phyloP scores from a whole-genome alignment of 2,113 vertebrate genomes.

The Peromyscus leucopus region DNA sequence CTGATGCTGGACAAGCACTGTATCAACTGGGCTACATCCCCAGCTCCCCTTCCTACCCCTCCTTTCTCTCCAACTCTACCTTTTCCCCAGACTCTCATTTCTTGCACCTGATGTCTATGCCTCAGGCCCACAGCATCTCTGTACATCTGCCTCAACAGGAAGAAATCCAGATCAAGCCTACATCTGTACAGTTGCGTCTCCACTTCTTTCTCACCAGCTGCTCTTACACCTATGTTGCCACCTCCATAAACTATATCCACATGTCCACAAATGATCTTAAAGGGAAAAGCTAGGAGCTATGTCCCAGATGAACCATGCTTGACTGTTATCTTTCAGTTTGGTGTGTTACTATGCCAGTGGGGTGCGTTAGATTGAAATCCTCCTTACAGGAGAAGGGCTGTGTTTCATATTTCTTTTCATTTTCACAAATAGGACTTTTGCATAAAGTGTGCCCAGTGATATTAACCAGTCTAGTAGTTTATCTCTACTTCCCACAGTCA shows the following conservation, averaged over 20 bases:
- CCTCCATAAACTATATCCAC: neutral
- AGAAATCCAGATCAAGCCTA: neutral
- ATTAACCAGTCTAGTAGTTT: neutral
- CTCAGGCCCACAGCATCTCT: neutral
- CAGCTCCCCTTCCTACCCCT: neutral
- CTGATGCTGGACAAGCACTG: neutral
- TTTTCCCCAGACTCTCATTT: neutral
- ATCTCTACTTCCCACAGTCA: neutral
- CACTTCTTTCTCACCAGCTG: neutral
- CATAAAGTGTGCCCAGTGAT: neutral
- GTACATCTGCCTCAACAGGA: accelerated
- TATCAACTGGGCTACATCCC: no score
- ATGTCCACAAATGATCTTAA: neutral
- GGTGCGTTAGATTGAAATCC: neutral
- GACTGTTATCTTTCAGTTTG: no score
- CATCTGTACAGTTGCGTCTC: neutral
- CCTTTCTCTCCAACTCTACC: neutral
- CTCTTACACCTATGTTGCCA: neutral
- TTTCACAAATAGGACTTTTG: slow-evolving; percentile 10
- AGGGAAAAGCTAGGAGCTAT: neutral
- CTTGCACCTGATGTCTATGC: neutral
- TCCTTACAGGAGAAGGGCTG: neutral
- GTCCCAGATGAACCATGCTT: neutral
- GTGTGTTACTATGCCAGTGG: neutral
- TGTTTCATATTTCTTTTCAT: neutral